Evolutionary conservation across 2,797 vertebrate species (phyloP), one percentile per base, ranked within the genome.

Genomic region (Limosa lapponica): DNA sequence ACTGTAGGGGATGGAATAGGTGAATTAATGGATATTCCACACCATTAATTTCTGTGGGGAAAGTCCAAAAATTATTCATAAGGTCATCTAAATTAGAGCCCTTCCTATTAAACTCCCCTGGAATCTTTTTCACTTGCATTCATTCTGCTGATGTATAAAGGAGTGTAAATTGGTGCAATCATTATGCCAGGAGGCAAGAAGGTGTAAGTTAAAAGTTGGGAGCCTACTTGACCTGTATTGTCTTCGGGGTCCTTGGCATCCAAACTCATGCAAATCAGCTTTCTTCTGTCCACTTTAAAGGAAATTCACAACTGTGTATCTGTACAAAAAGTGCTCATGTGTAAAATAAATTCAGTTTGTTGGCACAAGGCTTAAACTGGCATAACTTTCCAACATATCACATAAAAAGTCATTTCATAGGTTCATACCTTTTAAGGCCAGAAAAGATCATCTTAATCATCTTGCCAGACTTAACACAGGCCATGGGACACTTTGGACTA

Each of bases 1-100:
- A 46, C 44, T 39, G 17, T 37, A 82, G 27, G 5, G 16, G 32
- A 57, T 46, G 7, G 67, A 74, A 85, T 8, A 83, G 36, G 24
- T 93, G 57, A 86, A 96, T 91, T 93, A 94, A 81, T 72, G 69
- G 84, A 52, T 14, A 89, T 71, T 91, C 79, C 18, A 82, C 55
- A 39, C n/a, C 48, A 74, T 89, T 91, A 82, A 92, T 93, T 91
- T 89, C 48, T 67, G 30, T 61, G 24, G 18, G 17, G 13, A 57
- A 95, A 94, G 24, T 74, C 41, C 7, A 89, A 85, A 95, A 92
- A 89, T 57, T 84, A 84, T 85, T 93, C 51, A 55, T 87, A 65
- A 87, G 15, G 15, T 80, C 10, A 6, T 89, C 19, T 85, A 87
- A 87, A 89, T 92, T 87, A 85, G 18, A 87, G 8, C 3, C 13